Percentiles rank a stretch among this genome's conserved stretches.
Evolutionary conservation across 2,797 vertebrate genomes (phyloP).

Genomic region (Potorous gilbertii): DNA sequence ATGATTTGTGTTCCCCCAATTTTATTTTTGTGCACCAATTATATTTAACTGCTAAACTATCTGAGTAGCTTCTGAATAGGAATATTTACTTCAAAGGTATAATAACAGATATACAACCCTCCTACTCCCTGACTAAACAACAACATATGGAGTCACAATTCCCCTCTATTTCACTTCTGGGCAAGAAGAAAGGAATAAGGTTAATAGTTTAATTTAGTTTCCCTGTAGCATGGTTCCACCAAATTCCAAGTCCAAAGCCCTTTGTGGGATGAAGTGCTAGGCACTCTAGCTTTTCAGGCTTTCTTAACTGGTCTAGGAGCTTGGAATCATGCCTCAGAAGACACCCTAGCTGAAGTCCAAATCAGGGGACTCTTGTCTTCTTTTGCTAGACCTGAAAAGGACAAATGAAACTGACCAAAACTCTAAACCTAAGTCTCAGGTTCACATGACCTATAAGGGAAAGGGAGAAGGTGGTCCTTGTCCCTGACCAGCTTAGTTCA

Average conservation of each 20-base stretch:
- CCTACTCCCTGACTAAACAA: fast-evolving
- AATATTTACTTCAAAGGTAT: neutral
- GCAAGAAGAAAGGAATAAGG: neutral
- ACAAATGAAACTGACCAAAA: neutral
- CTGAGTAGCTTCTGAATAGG: neutral
- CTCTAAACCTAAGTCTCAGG: neutral
- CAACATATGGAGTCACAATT: neutral
- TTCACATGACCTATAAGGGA: neutral
- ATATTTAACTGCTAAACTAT: neutral
- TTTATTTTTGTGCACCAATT: neutral
- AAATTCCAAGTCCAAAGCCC: neutral
- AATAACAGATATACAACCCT: neutral
- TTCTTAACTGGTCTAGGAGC: neutral
- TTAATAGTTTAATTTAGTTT: neutral
- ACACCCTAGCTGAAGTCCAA: neutral
- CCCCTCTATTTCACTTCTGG: neutral
- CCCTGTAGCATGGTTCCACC: neutral
- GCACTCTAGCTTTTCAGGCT: neutral
- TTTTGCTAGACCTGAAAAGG: neutral
- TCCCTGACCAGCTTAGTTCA: neutral
- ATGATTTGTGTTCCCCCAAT: neutral
- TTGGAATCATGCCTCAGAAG: neutral
- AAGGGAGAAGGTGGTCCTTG: neutral
- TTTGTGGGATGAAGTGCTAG: neutral
- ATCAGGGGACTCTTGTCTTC: neutral